A percentile compares a stretch with the other conserved stretches of the same genome.
Evolutionary conservation across 2,797 vertebrate genomes (phyloP).

Genomic region (Tamandua tetradactyla): DNA sequence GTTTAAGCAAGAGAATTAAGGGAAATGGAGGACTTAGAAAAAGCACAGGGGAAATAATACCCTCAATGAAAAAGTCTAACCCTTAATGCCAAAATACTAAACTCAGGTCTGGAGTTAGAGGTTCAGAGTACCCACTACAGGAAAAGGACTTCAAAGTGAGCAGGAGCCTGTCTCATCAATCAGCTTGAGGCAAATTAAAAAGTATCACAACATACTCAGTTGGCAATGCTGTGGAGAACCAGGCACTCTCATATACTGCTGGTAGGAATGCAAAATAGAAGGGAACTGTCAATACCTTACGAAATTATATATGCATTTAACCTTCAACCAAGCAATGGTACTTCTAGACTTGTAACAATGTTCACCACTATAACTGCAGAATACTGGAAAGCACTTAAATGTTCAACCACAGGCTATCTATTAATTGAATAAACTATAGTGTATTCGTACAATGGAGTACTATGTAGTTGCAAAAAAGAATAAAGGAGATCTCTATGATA

Average conservation of each 20-base stretch:
- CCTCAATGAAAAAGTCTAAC: neutral
- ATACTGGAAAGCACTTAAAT: neutral
- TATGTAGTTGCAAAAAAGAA: neutral
- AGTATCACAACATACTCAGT: neutral
- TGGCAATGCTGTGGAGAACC: neutral
- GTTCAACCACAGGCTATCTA: neutral
- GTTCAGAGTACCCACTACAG: neutral
- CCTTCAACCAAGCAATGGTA: neutral
- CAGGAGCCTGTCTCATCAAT: neutral
- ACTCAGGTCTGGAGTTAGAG: neutral
- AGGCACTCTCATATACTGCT: no score
- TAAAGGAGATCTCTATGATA: neutral
- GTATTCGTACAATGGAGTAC: neutral
- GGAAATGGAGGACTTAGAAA: neutral
- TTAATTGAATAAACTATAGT: neutral
- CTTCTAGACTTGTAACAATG: slow-evolving; percentile 19
- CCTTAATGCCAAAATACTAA: neutral
- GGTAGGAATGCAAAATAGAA: neutral
- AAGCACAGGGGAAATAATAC: neutral
- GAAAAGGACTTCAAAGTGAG: neutral
- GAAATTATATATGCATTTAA: neutral
- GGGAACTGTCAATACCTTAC: neutral
- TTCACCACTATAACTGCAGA: neutral
- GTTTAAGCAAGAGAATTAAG: neutral
- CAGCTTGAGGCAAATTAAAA: neutral